Evolutionary conservation across 2,797 vertebrate genomes (phyloP), one percentile per base, ranked within the genome.

Genomic region (Craterocephalus amniculus): DNA sequence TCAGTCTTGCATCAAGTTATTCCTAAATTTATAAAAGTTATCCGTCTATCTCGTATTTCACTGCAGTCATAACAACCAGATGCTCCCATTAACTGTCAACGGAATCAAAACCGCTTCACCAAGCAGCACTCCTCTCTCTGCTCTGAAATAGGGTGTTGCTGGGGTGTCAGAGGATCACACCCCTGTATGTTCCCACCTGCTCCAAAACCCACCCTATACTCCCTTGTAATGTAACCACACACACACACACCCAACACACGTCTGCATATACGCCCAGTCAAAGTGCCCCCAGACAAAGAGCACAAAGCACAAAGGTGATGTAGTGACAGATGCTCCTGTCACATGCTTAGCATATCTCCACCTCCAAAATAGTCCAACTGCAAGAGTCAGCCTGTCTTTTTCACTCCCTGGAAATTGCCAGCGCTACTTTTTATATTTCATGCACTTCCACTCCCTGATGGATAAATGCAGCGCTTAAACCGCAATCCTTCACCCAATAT

Each of bases 91-190:
- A 81, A 85, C 86, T 84, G 80, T 56, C 29, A 7, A 59, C 81
- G 79, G 75, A 83, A 67, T 82, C 43, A 14, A 74, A 80, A 71
- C 74, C 74, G 55, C 63, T 79, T 74, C 65, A 79, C 77, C 81
- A 84, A 70, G 73, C 40, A 82, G 73, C 82, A 83, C 72, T 59
- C 68, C 62, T 67, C 35, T 80, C 69, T 84, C 74, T 81, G 79
- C 76, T 77, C 87, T 83, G 81, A 88, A 89, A 89, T 85, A 90
- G 89, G 83, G 88, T 91, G 91, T 91, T 92, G 86, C 89, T 90
- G 87, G 85, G 88, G 88, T 91, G 91, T 91, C 91, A 72, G 80
- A 89, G 86, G 85, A 89, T 93, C 91, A 90, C 90, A 92, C 91
- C 83, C 88, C 83, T 87, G 74, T 79, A 78, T 79, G 73, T 74